Base-by-base conservation (phyloP, 1,140 invertebrate genomes). In the Liolophura sinensis region DNA sequence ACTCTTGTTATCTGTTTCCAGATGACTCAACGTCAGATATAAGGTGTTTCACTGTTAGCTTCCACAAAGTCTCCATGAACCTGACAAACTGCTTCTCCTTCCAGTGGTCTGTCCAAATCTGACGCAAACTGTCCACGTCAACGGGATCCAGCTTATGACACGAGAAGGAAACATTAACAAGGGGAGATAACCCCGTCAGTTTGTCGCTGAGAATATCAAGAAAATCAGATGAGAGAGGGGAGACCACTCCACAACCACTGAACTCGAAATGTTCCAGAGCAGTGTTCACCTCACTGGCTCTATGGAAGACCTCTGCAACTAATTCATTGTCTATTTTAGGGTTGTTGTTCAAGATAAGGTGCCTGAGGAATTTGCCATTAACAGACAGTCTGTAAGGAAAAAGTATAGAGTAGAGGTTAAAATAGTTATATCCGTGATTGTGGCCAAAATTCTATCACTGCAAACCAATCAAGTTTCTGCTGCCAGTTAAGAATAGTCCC, bases 201-300 rank as follows among this genome's bases (percentile, higher is more conserved):
- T 73, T 73, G 15, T 73, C 66, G 48, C 63, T 67, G 1, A 78
- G 31, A 14, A 68, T 46, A 59, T 74, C 72, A 6, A 75, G 48
- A 14, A 78, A 73, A 46, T 64, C 27, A 0, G 72, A 60, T 31
- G 68, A 62, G 9, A 78, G 54, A 0, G 76, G 76, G 18, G 72
- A 72, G 6, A n/a, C 62, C 12, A 74, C 46, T 18, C 62, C 66
- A 63, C 73, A 74, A 1, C 65, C 68, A 49, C 58, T 46, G 11
- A 65, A 65, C 14, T 20, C 51, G 0, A 75, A 12, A 24, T 65
- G 16, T n/a, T 73, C 71, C 15, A 78, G 66, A 6, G 47, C 46
- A 22, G 67, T 67, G 47, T 3, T 40, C 9, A 9, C 9, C 31
- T 40, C 31, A 40, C 31, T 40, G 31, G 31, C 31, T 40, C 31